phyloP scores from a whole-genome alignment of 2,888 invertebrate species.

The Clitarchus hookeri region DNA sequence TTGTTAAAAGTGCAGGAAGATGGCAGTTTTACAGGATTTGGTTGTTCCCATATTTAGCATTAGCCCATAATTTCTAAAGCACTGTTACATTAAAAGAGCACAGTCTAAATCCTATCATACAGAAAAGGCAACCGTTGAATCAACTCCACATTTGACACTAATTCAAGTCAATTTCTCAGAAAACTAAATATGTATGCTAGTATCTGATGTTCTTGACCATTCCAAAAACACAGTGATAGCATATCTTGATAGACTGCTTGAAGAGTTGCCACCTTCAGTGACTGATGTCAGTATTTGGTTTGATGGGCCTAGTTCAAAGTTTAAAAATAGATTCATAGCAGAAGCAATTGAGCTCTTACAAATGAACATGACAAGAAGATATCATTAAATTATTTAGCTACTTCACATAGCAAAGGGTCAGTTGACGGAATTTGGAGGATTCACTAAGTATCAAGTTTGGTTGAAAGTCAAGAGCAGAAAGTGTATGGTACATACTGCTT shows the following conservation, averaged over 20 bases:
- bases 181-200: conserved; percentile 27
- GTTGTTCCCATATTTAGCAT: not conserved
- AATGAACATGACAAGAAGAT: conserved; percentile 23
- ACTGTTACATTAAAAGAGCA: not conserved
- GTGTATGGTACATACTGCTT: not conserved
- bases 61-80: not conserved
- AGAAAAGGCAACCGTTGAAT: not conserved
- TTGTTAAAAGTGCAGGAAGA: not conserved
- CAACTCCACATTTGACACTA: conserved; percentile 15
- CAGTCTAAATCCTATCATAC: not conserved
- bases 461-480: not conserved
- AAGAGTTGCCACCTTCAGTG: conserved; percentile 25
- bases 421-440: not conserved
- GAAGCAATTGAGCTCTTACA: not conserved
- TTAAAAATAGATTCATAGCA: conserved; percentile 29
- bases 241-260: conserved; percentile 24
- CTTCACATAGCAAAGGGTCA: conserved; percentile 23
- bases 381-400: conserved; percentile 25
- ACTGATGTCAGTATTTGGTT: conserved; percentile 27
- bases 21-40: not conserved
- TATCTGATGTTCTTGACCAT: conserved; percentile 26
- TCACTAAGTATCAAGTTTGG: not conserved
- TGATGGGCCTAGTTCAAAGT: conserved; percentile 31
- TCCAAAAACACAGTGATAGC: conserved; percentile 28
- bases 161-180: conserved; percentile 30